Evolutionary conservation across 2,797 vertebrate genomes (phyloP).

Genomic region (Bradypodion pumilum): DNA sequence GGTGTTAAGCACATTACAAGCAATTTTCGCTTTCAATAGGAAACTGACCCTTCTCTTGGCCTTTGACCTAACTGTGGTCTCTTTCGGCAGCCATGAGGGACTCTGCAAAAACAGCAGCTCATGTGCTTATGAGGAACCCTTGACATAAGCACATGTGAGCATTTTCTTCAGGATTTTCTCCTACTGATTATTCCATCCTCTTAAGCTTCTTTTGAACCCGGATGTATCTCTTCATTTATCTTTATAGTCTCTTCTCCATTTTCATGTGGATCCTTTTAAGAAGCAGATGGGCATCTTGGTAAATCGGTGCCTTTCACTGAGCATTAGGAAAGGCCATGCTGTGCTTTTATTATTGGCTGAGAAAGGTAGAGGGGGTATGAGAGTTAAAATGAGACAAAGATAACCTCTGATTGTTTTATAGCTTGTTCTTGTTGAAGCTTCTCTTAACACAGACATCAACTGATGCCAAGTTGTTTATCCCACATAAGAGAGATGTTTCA

Average conservation of each 20-base stretch:
- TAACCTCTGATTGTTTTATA: neutral
- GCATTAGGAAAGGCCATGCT: slow-evolving; percentile 9
- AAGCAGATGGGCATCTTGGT: slow-evolving; percentile 31
- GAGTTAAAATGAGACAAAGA: neutral
- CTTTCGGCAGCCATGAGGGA: slow-evolving; percentile 68
- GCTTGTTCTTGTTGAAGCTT: neutral
- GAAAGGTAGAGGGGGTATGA: neutral
- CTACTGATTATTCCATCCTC: slow-evolving; percentile 45
- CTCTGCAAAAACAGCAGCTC: slow-evolving; percentile 53
- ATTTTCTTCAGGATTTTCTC: slow-evolving; percentile 62
- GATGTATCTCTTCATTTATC: slow-evolving; percentile 28
- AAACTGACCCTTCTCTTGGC: slow-evolving; percentile 71
- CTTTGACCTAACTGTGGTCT: slow-evolving; percentile 72
- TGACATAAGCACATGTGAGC: slow-evolving; percentile 67
- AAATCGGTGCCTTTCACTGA: slow-evolving; percentile 28
- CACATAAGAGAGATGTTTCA: neutral
- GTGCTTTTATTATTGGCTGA: slow-evolving; percentile 48
- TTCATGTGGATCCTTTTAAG: neutral
- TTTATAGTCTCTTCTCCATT: slow-evolving; percentile 2
- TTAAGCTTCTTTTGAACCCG: slow-evolving; percentile 35
- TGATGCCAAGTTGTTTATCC: neutral
- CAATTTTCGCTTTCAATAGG: slow-evolving; percentile 75
- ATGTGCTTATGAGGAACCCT: slow-evolving; percentile 40
- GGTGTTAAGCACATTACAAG: slow-evolving; percentile 83
- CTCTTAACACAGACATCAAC: neutral